These are phyloP conservation scores for Leptinotarsa undecemlineata DNA, from an alignment of 1,140 invertebrate genomes.

Conservation along the genomic window DNA sequence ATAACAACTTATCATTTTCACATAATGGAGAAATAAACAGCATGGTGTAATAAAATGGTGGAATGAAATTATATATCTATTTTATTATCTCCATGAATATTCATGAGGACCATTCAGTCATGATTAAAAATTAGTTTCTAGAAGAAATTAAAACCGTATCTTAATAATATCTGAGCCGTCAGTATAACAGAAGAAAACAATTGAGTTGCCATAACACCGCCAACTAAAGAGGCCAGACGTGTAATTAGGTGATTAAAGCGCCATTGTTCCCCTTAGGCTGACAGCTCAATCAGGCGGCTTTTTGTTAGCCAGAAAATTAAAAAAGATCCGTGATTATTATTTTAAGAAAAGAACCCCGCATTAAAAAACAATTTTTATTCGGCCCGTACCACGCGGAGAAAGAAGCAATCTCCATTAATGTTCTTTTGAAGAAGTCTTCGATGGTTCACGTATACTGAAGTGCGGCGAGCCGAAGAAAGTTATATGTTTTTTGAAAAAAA, in stretches of 20 bases:
- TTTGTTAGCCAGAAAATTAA: slow-evolving; percentile 39
- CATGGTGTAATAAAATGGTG: not conserved
- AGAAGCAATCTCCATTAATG: slow-evolving; percentile 25
- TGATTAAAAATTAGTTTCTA: slow-evolving; percentile 28
- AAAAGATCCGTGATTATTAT: slow-evolving; percentile 44
- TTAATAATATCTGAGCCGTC: slow-evolving; percentile 36
- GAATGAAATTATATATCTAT: slow-evolving; percentile 5
- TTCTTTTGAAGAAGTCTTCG: not conserved
- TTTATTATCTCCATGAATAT: slow-evolving; percentile 25
- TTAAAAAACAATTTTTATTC: slow-evolving; percentile 49
- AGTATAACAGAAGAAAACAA: slow-evolving; percentile 40
- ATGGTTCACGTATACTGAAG: not conserved
- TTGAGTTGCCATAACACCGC: slow-evolving; percentile 46
- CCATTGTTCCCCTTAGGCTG: slow-evolving; percentile 46
- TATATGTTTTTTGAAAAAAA: not conserved
- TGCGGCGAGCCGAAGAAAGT: not conserved
- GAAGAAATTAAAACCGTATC: slow-evolving; percentile 37
- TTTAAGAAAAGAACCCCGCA: slow-evolving; percentile 44
- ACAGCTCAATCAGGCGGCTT: slow-evolving; percentile 49
- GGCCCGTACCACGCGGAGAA: slow-evolving; percentile 35
- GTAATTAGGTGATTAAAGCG: slow-evolving; percentile 50
- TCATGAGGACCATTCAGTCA: slow-evolving; percentile 10
- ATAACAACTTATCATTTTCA: no score
- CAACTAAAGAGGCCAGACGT: slow-evolving; percentile 47
- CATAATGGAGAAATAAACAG: no score